These are phyloP conservation scores for Amphipoea oculea DNA, from an alignment of 2,888 invertebrate species.

Conservation along the genomic window DNA sequence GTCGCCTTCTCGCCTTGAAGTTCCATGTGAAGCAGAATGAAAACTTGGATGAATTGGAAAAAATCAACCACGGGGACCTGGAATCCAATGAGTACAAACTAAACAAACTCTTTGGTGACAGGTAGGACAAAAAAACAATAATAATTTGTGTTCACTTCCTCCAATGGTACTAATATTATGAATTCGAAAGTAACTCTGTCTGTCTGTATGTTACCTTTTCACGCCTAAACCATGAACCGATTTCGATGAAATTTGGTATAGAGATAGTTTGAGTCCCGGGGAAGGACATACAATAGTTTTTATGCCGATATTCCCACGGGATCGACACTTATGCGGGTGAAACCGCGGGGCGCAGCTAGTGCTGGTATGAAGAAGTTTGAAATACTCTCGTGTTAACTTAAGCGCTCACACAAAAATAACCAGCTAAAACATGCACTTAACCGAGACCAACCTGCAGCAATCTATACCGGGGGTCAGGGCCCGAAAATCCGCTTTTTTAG, in stretches of 20 bases:
- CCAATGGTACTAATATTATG: background rate
- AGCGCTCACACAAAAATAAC: no score
- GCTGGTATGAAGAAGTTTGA: background rate
- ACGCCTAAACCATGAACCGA: no score
- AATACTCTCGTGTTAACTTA: background rate
- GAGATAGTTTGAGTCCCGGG: no score
- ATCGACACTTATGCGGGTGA: no score
- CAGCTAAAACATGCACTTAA: background rate
- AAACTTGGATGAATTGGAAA: constrained; percentile 68
- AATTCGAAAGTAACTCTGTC: no score
- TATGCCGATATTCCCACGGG: no score
- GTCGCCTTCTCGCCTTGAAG: constrained; percentile 68
- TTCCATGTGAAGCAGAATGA: constrained; percentile 65
- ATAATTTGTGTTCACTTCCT: background rate
- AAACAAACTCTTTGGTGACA: constrained; percentile 78
- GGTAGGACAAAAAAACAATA: constrained; percentile 62
- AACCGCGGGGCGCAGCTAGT: no score
- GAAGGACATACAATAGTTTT: no score
- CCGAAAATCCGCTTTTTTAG: background rate
- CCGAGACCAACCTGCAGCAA: background rate
- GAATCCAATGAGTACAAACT: constrained; percentile 74
- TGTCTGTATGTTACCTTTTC: no score
- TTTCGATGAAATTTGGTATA: no score
- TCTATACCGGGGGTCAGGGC: no score
- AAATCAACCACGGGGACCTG: constrained; percentile 68